A percentile compares a stretch with the other conserved stretches of the same genome.
phyloP scores from a whole-genome alignment of 2,113 vertebrate species.

The Grammomys surdaster region DNA sequence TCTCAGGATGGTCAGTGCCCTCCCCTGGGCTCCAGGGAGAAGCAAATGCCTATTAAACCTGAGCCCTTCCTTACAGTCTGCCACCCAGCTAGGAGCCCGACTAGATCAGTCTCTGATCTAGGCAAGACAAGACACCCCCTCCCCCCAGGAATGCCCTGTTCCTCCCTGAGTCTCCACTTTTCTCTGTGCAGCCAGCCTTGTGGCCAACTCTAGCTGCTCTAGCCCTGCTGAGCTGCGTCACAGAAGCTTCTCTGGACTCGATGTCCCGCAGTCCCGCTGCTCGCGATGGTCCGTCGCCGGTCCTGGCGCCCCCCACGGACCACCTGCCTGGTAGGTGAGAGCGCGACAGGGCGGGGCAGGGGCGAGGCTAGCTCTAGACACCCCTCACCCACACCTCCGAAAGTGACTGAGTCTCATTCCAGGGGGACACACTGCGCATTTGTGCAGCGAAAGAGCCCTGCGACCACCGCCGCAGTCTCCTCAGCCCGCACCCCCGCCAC shows the following conservation, averaged over 20 bases:
- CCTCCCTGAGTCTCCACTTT: background rate
- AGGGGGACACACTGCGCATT: conserved; percentile 55
- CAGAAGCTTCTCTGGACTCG: conserved; percentile 60
- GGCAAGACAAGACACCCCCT: background rate
- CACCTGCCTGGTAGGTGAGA: conserved; percentile 70
- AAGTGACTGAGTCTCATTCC: conserved; percentile 50
- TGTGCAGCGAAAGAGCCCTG: conserved; percentile 62
- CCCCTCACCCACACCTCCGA: background rate
- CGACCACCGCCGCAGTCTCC: conserved; percentile 3
- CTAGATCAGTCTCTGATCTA: background rate
- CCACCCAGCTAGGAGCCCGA: background rate
- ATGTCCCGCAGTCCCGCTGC: conserved; percentile 16
- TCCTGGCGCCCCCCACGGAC: conserved; percentile 14
- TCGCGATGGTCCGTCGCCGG: conserved; percentile 27
- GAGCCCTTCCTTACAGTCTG: background rate
- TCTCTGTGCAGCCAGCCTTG: conserved; percentile 58
- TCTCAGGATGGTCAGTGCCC: background rate
- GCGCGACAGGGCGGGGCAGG: background rate
- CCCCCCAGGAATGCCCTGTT: background rate
- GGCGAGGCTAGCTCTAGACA: background rate
- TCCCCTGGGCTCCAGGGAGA: background rate
- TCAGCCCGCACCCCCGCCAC: background rate
- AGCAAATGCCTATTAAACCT: background rate
- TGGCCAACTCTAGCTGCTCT: conserved; percentile 76
- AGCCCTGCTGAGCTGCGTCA: conserved; percentile 74